Percentiles rank a stretch among this genome's conserved stretches.
Evolutionary conservation across 2,797 vertebrate genomes (phyloP).

Genomic region (Sebastes nivosus): DNA sequence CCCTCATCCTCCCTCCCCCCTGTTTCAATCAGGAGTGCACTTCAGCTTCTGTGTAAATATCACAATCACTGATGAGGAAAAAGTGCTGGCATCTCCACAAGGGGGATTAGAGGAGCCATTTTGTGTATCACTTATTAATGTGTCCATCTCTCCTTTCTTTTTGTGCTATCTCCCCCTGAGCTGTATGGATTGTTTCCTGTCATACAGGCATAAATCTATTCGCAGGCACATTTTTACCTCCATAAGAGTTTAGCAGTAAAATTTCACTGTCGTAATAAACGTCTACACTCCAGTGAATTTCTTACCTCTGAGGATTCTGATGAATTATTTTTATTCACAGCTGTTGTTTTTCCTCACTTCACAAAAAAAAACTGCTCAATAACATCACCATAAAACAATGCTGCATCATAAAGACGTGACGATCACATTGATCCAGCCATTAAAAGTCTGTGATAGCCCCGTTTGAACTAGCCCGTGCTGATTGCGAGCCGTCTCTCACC

Average conservation of each 20-base stretch:
- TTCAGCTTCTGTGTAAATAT: constrained; percentile 78
- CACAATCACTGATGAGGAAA: constrained; percentile 74
- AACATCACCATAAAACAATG: constrained; percentile 13
- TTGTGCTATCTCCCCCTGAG: neutral
- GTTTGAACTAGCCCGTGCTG: constrained; percentile 30
- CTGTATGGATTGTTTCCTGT: constrained; percentile 42
- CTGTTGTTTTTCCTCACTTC: constrained; percentile 10
- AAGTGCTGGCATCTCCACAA: constrained; percentile 71
- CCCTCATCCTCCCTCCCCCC: constrained; percentile 9
- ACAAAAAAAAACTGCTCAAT: neutral
- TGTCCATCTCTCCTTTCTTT: constrained; percentile 26
- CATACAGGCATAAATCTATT: constrained; percentile 3
- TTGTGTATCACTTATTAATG: constrained; percentile 79
- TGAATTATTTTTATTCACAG: constrained; percentile 26
- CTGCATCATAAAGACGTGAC: constrained; percentile 4
- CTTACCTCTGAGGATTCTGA: neutral
- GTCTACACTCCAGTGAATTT: constrained; percentile 13
- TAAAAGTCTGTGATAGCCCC: constrained; percentile 6
- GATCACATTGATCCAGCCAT: constrained; percentile 29
- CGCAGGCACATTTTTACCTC: neutral
- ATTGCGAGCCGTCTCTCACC: constrained; percentile 44
- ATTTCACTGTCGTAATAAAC: neutral
- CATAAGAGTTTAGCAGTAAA: neutral
- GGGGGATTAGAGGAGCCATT: constrained; percentile 76
- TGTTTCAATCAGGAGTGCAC: constrained; percentile 59